Evolutionary conservation across 2,797 vertebrate genomes (phyloP), one percentile per base, ranked within the genome.

Genomic region (Dendrocincla fuliginosa): DNA sequence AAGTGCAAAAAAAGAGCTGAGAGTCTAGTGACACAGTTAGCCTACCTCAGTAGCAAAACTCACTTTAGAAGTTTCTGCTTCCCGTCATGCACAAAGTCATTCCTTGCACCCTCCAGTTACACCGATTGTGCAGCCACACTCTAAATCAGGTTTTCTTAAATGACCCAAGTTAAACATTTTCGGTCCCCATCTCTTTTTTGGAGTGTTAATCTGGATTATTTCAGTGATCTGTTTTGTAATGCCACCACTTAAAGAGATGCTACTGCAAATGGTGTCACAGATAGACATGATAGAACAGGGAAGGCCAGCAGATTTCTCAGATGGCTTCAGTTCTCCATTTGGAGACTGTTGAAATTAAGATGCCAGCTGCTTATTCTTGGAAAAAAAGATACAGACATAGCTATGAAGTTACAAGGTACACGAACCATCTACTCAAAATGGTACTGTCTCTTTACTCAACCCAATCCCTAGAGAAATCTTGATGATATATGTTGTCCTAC

Each of bases 81-180:
- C 60, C 13, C 42, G 13, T 64, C 60, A 32, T 28, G 35, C 0
- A 0, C 41, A 52, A 80, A 70, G 23, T 0, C 0, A 11, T 84
- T 79, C 20, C 44, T 89, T 76, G 25, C 11, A 70, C 50, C 23
- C 18, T 76, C 12, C 18, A 41, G 35, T 89, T 87, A 42, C 2
- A 4, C 19, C 46, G 30, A 50, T 23, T 37, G 16, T 24, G 30
- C 17, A 92, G 15, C 22, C 22, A 28, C 17, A 30, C 12, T 77
- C 41, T 56, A 35, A 73, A 25, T 63, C 16, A 14, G 17, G 2
- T 3, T 14, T 87, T 79, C 41, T 64, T 1, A 42, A 81, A 47
- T 53, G 3, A 32, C 33, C 28, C 10, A 11, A 6, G 33, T 35
- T 68, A 24, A 70, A 32, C 2, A 6, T 42, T 24, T 17, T n/a